These are phyloP conservation scores for Pseudomyrmex pallidus DNA, from an alignment of 1,140 invertebrate genomes.

Conservation along the genomic window DNA sequence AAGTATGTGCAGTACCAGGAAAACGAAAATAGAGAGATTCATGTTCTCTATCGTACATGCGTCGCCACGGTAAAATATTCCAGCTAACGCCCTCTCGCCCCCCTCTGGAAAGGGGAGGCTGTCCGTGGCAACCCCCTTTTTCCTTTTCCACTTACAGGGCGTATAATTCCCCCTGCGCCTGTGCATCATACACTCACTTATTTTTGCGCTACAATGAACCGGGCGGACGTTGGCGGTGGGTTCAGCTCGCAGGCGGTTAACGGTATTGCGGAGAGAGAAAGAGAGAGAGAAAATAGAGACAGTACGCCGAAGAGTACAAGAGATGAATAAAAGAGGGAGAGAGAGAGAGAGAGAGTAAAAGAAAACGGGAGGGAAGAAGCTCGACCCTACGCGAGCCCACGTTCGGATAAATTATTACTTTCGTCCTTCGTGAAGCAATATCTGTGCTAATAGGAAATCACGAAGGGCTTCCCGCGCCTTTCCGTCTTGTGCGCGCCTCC, in stretches of 20 bases:
- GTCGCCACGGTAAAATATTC: slow-evolving; percentile 66
- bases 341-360: slow-evolving; percentile 12
- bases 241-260: slow-evolving; percentile 71
- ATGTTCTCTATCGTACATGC: slow-evolving; percentile 40
- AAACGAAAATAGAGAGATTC: slow-evolving; percentile 59
- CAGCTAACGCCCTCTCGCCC: slow-evolving; percentile 50
- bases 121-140: slow-evolving; percentile 73
- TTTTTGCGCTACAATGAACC: slow-evolving; percentile 81
- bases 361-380: slow-evolving; percentile 1
- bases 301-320: not conserved
- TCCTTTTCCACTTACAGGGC: slow-evolving; percentile 75
- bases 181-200: slow-evolving; percentile 82
- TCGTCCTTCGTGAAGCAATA: slow-evolving; percentile 79
- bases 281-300: not conserved
- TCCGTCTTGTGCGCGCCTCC: slow-evolving; percentile 20
- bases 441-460: slow-evolving; percentile 82
- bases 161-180: slow-evolving; percentile 78
- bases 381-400: slow-evolving; percentile 69
- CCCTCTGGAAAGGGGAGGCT: slow-evolving; percentile 52
- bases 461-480: slow-evolving; percentile 73
- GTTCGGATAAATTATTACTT: slow-evolving; percentile 80
- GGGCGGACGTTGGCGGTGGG: slow-evolving; percentile 69
- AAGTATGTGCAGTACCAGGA: not conserved
- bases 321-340: slow-evolving; percentile 14
- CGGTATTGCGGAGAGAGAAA: slow-evolving; percentile 7